Conservation (phyloP, 1,140 invertebrate species). For the Pogonomyrmex barbatus region DNA sequence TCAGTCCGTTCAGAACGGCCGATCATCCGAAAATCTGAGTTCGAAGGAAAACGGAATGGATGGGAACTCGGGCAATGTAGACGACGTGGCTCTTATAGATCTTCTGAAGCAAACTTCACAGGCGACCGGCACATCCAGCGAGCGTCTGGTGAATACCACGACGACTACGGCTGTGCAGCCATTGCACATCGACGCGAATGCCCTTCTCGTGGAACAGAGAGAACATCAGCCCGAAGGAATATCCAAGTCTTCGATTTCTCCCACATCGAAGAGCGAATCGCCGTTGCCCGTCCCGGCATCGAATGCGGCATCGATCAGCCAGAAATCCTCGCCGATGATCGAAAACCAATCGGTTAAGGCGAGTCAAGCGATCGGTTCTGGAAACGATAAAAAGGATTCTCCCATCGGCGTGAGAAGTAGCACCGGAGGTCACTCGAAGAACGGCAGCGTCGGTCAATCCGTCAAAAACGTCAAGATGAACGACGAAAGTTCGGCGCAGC, state of each 20-base stretch:
- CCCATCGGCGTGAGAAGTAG: not conserved
- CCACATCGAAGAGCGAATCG: constrained; percentile 38
- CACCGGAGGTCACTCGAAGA: constrained; percentile 42
- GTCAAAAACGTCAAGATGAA: constrained; percentile 39
- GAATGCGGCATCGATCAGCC: not conserved
- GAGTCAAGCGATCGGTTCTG: constrained; percentile 9
- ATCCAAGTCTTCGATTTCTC: constrained; percentile 39
- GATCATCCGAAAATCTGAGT: not conserved
- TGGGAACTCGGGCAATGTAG: constrained; percentile 21
- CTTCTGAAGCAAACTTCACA: constrained; percentile 78
- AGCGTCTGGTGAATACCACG: constrained; percentile 82
- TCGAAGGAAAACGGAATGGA: constrained; percentile 30
- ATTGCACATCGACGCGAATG: constrained; percentile 78
- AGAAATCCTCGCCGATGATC: not conserved
- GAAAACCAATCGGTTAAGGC: constrained; percentile 13
- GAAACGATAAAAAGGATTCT: constrained; percentile 48
- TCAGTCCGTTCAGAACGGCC: constrained; percentile 3
- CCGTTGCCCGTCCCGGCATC: not conserved
- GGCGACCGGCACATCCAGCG: constrained; percentile 81
- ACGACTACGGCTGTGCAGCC: constrained; percentile 83
- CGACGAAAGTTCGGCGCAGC: not conserved
- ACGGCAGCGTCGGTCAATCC: constrained; percentile 40
- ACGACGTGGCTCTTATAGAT: constrained; percentile 74
- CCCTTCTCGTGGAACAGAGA: constrained; percentile 39
- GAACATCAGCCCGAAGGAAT: constrained; percentile 9